Evolutionary conservation across 2,888 invertebrate genomes (phyloP).

Genomic region (Lysandra coridon): DNA sequence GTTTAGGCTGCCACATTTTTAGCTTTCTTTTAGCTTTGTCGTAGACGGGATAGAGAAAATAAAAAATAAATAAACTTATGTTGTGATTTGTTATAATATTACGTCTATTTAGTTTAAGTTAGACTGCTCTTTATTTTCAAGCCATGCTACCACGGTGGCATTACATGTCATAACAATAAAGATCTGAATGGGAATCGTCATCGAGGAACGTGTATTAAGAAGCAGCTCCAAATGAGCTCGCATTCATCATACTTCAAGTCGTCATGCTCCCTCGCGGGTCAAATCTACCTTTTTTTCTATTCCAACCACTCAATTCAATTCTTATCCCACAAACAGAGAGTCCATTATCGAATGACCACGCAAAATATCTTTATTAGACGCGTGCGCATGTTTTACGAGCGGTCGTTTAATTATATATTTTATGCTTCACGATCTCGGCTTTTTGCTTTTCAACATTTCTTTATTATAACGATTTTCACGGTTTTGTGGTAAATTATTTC

Average conservation of each 20-base stretch:
- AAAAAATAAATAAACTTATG: no score
- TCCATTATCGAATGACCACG: neutral
- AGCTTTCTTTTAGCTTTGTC: neutral
- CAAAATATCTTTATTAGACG: slow-evolving; percentile 47
- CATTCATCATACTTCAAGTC: slow-evolving; percentile 62
- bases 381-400: slow-evolving; percentile 66
- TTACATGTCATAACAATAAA: slow-evolving; percentile 9
- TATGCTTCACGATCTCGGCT: slow-evolving; percentile 27
- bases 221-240: slow-evolving; percentile 47
- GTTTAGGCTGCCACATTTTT: no score
- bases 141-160: neutral
- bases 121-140: neutral
- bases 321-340: neutral
- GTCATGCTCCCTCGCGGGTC: slow-evolving; percentile 76
- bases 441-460: slow-evolving; percentile 24
- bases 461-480: slow-evolving; percentile 10
- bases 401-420: slow-evolving; percentile 27
- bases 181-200: neutral
- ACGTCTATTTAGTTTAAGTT: neutral
- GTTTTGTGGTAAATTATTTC: slow-evolving; percentile 4
- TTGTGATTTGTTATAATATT: no score
- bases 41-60: neutral
- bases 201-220: neutral
- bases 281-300: slow-evolving; percentile 74
- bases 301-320: neutral